Conservation (phyloP, 2,888 invertebrate genomes). For the Entomobrya proxima region DNA sequence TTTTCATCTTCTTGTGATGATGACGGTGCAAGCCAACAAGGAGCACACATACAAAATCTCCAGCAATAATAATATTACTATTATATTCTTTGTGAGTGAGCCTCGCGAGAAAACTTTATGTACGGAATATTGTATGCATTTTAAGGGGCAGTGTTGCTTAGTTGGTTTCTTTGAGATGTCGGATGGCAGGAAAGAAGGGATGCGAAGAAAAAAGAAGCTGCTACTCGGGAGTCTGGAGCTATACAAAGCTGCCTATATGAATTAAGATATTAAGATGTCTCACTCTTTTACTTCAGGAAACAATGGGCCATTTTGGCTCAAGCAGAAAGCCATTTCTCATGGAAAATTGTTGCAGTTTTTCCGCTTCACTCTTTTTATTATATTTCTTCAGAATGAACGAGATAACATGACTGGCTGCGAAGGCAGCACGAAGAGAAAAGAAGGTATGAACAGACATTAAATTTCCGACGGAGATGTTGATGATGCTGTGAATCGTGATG, state of each 20-base stretch:
- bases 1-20: conserved; percentile 52
- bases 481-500: neutral
- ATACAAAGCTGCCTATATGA: conserved; percentile 53
- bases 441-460: conserved; percentile 39
- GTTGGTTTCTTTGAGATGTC: too few species aligned
- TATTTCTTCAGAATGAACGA: conserved; percentile 45
- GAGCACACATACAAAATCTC: too few species aligned
- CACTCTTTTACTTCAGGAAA: conserved; percentile 62
- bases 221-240: neutral
- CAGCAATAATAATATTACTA: too few species aligned
- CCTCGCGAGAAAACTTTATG: too few species aligned
- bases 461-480: conserved; percentile 17
- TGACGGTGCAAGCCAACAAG: neutral
- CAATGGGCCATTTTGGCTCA: conserved; percentile 66
- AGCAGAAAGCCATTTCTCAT: conserved; percentile 62
- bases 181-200: too few species aligned
- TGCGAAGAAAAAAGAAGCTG: too few species aligned
- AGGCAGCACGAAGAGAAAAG: neutral
- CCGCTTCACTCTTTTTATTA: conserved; percentile 63
- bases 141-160: too few species aligned
- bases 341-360: conserved; percentile 67
- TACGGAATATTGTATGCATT: too few species aligned
- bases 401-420: conserved; percentile 32
- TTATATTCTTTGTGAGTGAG: too few species aligned
- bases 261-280: conserved; percentile 68